Evolutionary conservation across 2,888 invertebrate species (phyloP).

Genomic region (Hybos culiciformis): DNA sequence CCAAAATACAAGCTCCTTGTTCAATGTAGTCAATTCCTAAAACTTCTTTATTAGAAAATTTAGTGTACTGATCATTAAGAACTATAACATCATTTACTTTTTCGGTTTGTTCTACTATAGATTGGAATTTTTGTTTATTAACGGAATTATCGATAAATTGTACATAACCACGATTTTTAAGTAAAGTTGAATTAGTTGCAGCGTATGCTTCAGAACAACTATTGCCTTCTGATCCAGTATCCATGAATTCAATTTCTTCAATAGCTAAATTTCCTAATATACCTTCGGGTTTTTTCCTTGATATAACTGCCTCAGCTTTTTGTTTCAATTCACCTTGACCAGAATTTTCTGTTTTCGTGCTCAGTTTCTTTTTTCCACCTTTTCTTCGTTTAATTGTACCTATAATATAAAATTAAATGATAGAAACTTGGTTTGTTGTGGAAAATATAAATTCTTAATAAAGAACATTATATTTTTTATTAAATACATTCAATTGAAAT

Average conservation of each 20-base stretch:
- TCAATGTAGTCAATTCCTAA: conserved; percentile 45
- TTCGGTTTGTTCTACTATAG: not conserved
- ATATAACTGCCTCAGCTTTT: conserved; percentile 20
- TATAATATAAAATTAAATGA: too few relatives aligned
- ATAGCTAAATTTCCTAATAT: conserved; percentile 41
- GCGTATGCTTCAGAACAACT: conserved; percentile 50
- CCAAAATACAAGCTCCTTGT: conserved; percentile 34
- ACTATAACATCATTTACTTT: not conserved
- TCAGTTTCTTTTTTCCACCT: conserved; percentile 30
- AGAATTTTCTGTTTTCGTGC: conserved; percentile 20
- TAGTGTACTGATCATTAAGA: conserved; percentile 10
- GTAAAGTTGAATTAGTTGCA: conserved; percentile 39
- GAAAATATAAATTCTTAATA: too few relatives aligned
- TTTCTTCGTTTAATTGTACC: conserved; percentile 32
- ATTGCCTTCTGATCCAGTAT: conserved; percentile 74
- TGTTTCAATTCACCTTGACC: conserved; percentile 15
- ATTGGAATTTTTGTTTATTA: too few relatives aligned
- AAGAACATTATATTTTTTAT: too few relatives aligned
- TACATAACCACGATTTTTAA: conserved; percentile 52
- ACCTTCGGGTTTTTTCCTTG: too few relatives aligned
- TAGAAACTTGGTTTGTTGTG: too few relatives aligned
- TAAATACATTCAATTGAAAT: too few relatives aligned
- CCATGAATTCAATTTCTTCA: conserved; percentile 75
- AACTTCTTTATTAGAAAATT: conserved; percentile 32
- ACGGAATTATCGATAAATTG: conserved; percentile 41